phyloP scores from a whole-genome alignment of 1,140 invertebrate species.

The Aphis gossypii region DNA sequence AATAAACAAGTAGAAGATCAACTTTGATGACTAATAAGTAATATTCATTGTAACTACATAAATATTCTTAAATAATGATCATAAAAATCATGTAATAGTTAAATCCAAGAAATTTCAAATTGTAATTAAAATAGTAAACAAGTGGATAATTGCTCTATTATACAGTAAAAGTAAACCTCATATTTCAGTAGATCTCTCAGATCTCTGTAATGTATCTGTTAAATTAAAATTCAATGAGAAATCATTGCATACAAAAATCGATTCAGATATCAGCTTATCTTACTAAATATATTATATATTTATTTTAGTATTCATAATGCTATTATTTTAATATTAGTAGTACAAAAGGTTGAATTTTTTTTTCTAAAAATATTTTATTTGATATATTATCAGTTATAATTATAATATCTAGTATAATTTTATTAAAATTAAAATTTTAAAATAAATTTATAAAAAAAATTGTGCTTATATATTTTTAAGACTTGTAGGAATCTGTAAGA shows the following conservation, averaged over 20 bases:
- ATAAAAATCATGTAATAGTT: neutral
- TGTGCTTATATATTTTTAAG: neutral
- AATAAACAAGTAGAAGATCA: neutral
- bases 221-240: neutral
- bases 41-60: neutral
- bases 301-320: too few relatives aligned
- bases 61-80: neutral
- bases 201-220: neutral
- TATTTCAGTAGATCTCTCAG: neutral
- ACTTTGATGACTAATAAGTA: neutral
- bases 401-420: too few relatives aligned
- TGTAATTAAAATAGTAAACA: neutral
- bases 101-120: neutral
- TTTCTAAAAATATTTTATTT: too few relatives aligned
- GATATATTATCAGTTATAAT: too few relatives aligned
- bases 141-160: neutral
- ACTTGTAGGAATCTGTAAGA: neutral
- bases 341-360: neutral
- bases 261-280: neutral
- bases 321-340: neutral
- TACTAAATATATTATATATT: neutral
- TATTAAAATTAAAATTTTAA: too few relatives aligned
- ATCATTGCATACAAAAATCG: neutral
- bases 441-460: neutral
- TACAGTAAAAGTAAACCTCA: neutral